Conservation (phyloP, 2,113 vertebrate species). For the Apodemus sylvaticus region DNA sequence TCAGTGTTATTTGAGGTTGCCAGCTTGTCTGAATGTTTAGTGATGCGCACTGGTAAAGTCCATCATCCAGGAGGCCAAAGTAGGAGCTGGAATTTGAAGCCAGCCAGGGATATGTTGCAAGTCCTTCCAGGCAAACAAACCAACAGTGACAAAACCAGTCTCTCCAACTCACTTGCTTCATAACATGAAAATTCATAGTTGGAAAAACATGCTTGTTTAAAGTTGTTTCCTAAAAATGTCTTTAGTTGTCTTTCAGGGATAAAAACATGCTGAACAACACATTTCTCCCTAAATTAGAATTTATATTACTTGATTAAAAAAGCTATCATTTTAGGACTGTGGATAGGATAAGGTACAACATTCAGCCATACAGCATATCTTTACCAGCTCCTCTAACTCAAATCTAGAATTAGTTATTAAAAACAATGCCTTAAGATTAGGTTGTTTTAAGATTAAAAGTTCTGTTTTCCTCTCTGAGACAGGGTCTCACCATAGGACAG, state of each 20-base stretch:
- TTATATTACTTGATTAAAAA: not conserved
- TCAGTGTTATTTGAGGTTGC: not conserved
- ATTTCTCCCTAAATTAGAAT: not conserved
- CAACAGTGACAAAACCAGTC: not conserved
- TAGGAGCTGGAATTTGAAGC: not conserved
- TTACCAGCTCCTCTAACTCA: not conserved
- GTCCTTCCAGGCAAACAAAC: not conserved
- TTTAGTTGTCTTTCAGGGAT: not conserved
- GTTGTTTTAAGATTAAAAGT: not conserved
- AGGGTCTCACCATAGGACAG: not conserved
- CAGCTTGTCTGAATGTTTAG: not conserved
- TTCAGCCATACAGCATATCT: not conserved
- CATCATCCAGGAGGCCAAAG: not conserved
- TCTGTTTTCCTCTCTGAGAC: not conserved
- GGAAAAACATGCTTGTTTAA: not conserved
- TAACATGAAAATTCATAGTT: not conserved
- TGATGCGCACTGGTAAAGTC: not conserved
- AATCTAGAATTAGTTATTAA: constrained; percentile 9
- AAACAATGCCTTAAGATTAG: not conserved
- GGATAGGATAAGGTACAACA: not conserved
- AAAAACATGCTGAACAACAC: not conserved
- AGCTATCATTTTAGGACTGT: not conserved
- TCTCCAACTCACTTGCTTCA: not conserved
- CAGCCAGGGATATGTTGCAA: not conserved
- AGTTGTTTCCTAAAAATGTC: not conserved